phyloP scores from a whole-genome alignment of 2,797 vertebrate genomes.

The Tapirus indicus region DNA sequence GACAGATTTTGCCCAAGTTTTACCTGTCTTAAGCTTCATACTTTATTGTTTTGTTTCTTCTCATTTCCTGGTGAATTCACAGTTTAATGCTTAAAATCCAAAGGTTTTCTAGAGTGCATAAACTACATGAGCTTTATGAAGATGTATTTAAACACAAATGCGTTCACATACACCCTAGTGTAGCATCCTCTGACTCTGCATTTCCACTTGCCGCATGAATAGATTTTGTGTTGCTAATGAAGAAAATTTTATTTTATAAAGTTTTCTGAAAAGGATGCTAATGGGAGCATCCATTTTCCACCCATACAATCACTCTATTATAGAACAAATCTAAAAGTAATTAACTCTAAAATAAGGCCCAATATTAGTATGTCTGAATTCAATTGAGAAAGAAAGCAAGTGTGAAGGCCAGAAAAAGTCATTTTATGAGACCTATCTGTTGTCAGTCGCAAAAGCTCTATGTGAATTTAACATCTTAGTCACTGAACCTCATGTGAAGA shows the following conservation, averaged over 20 bases:
- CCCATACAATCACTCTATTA: neutral
- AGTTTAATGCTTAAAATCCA: neutral
- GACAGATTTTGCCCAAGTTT: neutral
- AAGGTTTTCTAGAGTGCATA: neutral
- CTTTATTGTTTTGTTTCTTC: neutral
- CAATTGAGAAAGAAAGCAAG: neutral
- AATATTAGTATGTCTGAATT: neutral
- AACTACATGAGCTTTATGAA: neutral
- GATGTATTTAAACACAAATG: neutral
- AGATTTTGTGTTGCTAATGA: neutral
- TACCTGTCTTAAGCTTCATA: neutral
- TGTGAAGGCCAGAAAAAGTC: neutral
- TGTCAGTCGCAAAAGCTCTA: neutral
- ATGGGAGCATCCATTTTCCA: neutral
- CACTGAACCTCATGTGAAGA: neutral
- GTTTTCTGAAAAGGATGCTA: neutral
- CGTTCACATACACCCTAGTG: neutral
- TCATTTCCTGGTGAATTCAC: neutral
- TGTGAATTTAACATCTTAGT: neutral
- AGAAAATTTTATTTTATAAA: conserved; percentile 15
- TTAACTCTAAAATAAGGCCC: conserved; percentile 14
- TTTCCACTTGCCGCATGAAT: neutral
- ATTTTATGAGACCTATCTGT: neutral
- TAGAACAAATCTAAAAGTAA: conserved; percentile 11
- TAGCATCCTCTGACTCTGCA: neutral